phyloP scores from a whole-genome alignment of 2,797 vertebrate genomes.

The Anomalospiza imberbis region DNA sequence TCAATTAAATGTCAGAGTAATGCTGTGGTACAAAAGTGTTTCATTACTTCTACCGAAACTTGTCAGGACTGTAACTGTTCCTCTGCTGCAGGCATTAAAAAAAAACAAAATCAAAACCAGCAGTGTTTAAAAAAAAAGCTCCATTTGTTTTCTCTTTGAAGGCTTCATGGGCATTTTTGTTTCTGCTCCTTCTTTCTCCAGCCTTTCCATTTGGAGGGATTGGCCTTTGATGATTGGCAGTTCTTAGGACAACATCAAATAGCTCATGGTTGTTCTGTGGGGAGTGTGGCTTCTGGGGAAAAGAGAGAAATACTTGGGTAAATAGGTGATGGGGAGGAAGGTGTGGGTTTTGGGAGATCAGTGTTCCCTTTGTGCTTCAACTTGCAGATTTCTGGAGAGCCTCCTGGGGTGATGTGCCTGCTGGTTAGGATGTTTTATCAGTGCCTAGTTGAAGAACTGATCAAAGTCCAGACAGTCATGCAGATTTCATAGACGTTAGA shows the following conservation, averaged over 20 bases:
- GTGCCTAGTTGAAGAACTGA: background rate
- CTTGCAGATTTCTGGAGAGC: background rate
- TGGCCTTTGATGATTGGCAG: background rate
- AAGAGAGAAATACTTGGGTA: background rate
- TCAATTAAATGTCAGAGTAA: constrained; percentile 32
- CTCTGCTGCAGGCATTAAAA: background rate
- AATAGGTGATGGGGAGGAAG: background rate
- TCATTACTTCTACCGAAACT: background rate
- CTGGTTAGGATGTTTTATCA: background rate
- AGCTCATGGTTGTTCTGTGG: background rate
- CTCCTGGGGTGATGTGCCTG: background rate
- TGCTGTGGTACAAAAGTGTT: background rate
- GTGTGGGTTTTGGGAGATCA: background rate
- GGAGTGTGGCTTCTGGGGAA: background rate
- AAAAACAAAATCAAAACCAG: background rate
- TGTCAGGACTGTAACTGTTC: background rate
- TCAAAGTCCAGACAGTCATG: background rate
- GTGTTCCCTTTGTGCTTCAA: background rate
- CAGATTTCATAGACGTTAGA: background rate
- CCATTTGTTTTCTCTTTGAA: background rate
- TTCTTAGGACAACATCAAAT: background rate
- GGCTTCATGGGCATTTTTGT: background rate
- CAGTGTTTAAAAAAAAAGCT: background rate
- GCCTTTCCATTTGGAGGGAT: background rate
- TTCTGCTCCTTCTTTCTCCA: background rate